These are phyloP conservation scores for Scytalopus superciliaris DNA, from an alignment of 2,113 vertebrate species.

Conservation along the genomic window DNA sequence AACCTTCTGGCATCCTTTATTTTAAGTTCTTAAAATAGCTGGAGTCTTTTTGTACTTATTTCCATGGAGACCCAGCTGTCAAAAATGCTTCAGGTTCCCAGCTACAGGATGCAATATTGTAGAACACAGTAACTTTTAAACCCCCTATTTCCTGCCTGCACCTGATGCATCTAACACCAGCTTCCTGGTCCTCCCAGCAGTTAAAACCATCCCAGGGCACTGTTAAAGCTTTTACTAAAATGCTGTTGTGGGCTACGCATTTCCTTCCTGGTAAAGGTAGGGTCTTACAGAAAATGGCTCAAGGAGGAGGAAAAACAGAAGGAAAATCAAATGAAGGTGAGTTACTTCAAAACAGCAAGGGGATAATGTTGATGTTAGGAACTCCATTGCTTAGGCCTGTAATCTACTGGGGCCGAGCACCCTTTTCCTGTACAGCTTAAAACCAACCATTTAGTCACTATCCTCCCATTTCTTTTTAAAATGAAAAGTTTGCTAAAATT, in stretches of 20 bases:
- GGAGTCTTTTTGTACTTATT: constrained; percentile 45
- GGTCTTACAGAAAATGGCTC: neutral
- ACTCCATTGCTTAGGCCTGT: neutral
- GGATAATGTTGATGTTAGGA: neutral
- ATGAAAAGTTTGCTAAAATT: neutral
- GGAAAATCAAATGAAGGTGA: neutral
- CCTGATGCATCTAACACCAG: neutral
- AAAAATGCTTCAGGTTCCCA: constrained; percentile 36
- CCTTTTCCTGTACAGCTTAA: neutral
- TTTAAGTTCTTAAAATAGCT: constrained; percentile 70
- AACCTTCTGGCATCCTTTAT: neutral
- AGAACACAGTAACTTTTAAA: neutral
- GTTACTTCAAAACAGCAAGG: neutral
- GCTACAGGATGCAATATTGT: neutral
- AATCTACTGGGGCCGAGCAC: neutral
- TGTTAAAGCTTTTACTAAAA: neutral
- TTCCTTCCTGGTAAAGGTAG: neutral
- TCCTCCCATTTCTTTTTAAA: neutral
- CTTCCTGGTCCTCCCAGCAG: neutral
- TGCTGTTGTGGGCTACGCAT: neutral
- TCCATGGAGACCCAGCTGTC: constrained; percentile 72
- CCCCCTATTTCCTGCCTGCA: neutral
- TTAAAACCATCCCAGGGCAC: neutral
- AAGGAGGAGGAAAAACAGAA: neutral
- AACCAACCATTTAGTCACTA: neutral